Evolutionary conservation across 2,113 vertebrate genomes (phyloP), one percentile per base, ranked within the genome.

Genomic region (Myanophis thanlyinensis): DNA sequence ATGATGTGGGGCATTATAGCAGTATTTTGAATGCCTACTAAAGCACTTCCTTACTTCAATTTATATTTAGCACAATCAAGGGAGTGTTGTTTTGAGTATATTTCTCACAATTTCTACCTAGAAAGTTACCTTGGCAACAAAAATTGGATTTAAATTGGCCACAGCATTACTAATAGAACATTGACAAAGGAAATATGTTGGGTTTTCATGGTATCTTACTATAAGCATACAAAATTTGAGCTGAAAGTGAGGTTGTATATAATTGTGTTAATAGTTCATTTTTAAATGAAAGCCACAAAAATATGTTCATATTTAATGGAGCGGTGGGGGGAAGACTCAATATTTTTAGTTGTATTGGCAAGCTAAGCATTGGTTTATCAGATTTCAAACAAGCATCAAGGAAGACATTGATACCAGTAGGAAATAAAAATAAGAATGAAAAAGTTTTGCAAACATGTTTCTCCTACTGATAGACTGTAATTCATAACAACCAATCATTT

Each of bases 251-350:
- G n/a, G 5, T 35, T 73, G n/a, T 18, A 73, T 73, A 73, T 73
- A 35, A 35, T 35, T 73, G n/a, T 6, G 62, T 13, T n/a, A 73
- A 73, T 73, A 73, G 62, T 73, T 15, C n/a, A 73, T 67, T 67
- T 73, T 67, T 13, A 1, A 15, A 73, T 6, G n/a, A 15, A 73
- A 73, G 62, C n/a, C 62, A 35, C 62, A 73, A 35, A 62, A 35
- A 73, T 73, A 73, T 35, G 12, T 73, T 7, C 62, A 73, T 35
- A 73, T 73, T 73, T 73, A 35, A 73, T 18, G 62, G 59, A 67
- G 1, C 0, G 30, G 23, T 67, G 0, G 2, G n/a, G 13, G n/a
- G 13, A 35, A 35, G n/a, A 5, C 2, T 27, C 27, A 35, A 15
- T 73, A 35, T 73, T 73, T 11, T 35, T 35, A 35, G n/a, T 35